These are phyloP conservation scores for Pelecanus crispus DNA, from an alignment of 2,113 vertebrate genomes.

Conservation along the genomic window DNA sequence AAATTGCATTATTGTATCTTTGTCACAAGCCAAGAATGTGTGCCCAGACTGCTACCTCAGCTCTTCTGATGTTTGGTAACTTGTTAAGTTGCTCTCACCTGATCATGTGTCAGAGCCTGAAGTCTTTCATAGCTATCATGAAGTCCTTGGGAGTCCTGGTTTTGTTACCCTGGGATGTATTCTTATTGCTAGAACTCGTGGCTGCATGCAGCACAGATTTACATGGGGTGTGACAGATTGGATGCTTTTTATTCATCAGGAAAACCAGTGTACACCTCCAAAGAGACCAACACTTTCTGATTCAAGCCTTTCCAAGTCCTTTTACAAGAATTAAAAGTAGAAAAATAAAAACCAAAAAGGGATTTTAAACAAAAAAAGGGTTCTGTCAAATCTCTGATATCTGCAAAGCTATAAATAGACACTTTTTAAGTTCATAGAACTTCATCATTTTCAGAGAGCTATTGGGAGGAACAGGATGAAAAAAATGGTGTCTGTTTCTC, in stretches of 20 bases:
- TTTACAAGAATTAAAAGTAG: background rate
- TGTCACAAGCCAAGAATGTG: background rate
- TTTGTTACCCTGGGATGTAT: background rate
- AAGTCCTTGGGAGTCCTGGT: conserved; percentile 13
- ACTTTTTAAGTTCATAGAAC: background rate
- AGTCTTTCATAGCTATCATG: conserved; percentile 35
- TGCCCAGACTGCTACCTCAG: conserved; percentile 50
- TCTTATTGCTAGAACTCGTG: background rate
- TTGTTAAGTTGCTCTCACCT: background rate
- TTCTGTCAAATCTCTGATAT: background rate
- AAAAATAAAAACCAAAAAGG: background rate
- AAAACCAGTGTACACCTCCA: background rate
- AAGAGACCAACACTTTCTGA: background rate
- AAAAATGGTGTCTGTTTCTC: conserved; percentile 10
- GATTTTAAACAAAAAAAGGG: background rate
- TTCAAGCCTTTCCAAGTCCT: background rate
- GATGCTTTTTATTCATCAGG: background rate
- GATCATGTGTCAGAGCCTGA: conserved; percentile 6
- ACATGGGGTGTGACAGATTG: background rate
- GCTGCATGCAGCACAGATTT: background rate
- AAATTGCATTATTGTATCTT: conserved; percentile 57
- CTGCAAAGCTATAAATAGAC: conserved; percentile 7
- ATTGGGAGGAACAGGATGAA: background rate
- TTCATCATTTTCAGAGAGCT: background rate
- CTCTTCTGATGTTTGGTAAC: conserved; percentile 36